Conservation (phyloP, 2,113 vertebrate species). For the Nothocercus julius region DNA sequence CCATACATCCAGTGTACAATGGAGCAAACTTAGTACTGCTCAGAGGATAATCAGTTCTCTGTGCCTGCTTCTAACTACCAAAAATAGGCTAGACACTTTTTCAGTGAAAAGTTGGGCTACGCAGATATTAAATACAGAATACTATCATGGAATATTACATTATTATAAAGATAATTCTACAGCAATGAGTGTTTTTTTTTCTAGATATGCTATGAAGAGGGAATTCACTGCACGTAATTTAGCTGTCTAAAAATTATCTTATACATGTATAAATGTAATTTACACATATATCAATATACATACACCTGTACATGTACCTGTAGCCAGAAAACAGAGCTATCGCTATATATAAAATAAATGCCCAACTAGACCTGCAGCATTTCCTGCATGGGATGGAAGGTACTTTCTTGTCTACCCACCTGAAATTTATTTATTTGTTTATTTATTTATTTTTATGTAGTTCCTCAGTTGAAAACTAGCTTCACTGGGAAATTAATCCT, state of each 20-base stretch:
- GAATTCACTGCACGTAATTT: background rate
- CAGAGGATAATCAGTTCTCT: background rate
- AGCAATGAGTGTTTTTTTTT: background rate
- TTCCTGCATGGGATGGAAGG: fast-evolving
- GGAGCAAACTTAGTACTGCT: fast-evolving
- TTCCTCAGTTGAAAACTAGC: background rate
- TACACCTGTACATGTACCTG: background rate
- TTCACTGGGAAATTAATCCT: background rate
- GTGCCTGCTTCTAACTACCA: background rate
- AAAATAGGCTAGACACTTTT: background rate
- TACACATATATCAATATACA: background rate
- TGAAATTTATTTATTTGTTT: background rate
- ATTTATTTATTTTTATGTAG: background rate
- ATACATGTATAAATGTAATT: too few relatives aligned
- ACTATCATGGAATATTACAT: background rate
- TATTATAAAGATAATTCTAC: background rate
- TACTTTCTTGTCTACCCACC: background rate
- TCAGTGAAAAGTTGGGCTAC: background rate
- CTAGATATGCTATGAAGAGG: background rate
- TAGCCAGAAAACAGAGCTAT: background rate
- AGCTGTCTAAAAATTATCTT: background rate
- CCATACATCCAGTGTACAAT: background rate
- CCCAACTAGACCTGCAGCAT: background rate
- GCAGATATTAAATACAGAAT: background rate
- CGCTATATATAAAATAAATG: background rate